A percentile compares a stretch with the other conserved stretches of the same genome.
Evolutionary conservation across 1,140 invertebrate species (phyloP).

Genomic region (Drosophila littoralis): DNA sequence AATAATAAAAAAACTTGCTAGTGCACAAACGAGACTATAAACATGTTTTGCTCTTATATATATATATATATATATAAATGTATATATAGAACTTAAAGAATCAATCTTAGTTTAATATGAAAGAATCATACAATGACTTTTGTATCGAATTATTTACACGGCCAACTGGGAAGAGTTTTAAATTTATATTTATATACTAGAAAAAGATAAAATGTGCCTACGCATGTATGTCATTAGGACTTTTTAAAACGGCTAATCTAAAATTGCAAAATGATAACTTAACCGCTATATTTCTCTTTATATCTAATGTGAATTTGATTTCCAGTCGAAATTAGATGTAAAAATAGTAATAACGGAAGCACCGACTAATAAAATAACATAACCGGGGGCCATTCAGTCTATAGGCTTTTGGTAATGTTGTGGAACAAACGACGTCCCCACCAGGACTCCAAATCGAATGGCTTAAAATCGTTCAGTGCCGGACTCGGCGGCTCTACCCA

Average conservation of each 20-base stretch:
- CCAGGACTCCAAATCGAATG: constrained; percentile 94
- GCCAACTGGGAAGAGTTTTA: constrained; percentile 5
- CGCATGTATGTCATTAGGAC: constrained; percentile 5
- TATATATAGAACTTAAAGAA: constrained; percentile 42
- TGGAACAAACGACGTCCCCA: constrained; percentile 93
- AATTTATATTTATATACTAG: constrained; percentile 21
- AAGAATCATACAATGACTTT: constrained; percentile 34
- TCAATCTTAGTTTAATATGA: constrained; percentile 39
- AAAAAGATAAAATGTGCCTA: constrained; percentile 14
- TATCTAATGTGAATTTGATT: constrained; percentile 40
- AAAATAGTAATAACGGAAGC: constrained; percentile 37
- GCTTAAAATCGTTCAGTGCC: constrained; percentile 90
- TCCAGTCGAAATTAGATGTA: constrained; percentile 31
- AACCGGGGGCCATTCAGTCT: constrained; percentile 64
- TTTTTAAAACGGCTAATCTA: constrained; percentile 34
- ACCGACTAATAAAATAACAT: constrained; percentile 25
- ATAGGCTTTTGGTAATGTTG: constrained; percentile 91
- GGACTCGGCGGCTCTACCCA: constrained; percentile 90
- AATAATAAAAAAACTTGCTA: constrained; percentile 6
- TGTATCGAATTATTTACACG: constrained; percentile 46
- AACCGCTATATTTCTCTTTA: constrained; percentile 13
- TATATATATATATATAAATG: constrained; percentile 6
- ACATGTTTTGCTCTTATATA: constrained; percentile 16
- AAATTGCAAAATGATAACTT: constrained; percentile 23
- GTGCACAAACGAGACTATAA: constrained; percentile 20